Conservation (phyloP, 2,888 invertebrate genomes). For the Lasioglossum calceatum region DNA sequence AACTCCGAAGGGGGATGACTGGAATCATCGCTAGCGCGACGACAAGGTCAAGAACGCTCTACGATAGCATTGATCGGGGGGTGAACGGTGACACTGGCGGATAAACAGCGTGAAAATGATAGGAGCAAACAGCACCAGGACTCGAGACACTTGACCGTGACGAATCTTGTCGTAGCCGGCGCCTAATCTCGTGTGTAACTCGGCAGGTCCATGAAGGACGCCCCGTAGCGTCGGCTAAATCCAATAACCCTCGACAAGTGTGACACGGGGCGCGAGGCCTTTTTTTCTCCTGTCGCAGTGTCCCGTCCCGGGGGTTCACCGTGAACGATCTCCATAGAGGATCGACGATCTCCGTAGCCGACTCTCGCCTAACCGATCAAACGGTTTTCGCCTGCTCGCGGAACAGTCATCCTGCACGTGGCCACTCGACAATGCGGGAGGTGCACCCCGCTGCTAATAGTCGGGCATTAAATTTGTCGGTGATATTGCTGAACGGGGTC, state of each 20-base stretch:
- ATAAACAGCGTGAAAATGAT: slow-evolving; percentile 11
- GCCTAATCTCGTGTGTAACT: slow-evolving; percentile 82
- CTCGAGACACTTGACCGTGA: slow-evolving; percentile 78
- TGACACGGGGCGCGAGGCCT: slow-evolving; percentile 73
- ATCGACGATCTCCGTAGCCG: slow-evolving; percentile 21
- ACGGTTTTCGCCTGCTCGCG: slow-evolving; percentile 51
- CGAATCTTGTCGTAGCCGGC: slow-evolving; percentile 75
- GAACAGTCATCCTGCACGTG: slow-evolving; percentile 77
- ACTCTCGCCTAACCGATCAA: slow-evolving; percentile 61
- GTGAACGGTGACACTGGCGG: background rate
- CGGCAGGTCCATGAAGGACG: slow-evolving; percentile 76
- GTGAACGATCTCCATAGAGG: background rate
- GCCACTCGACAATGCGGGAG: slow-evolving; percentile 78
- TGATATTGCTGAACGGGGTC: slow-evolving; percentile 79
- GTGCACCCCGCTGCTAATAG: slow-evolving; percentile 81
- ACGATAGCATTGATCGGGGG: background rate
- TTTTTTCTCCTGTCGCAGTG: slow-evolving; percentile 53
- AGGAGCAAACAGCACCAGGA: slow-evolving; percentile 22
- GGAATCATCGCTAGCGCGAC: background rate
- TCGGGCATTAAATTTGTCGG: slow-evolving; percentile 83
- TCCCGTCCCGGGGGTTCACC: background rate
- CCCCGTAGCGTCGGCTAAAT: slow-evolving; percentile 77
- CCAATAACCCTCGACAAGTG: slow-evolving; percentile 82
- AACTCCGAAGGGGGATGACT: background rate
- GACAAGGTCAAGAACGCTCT: background rate